Evolutionary conservation across 1,140 invertebrate genomes (phyloP).

Genomic region (Trichonephila clavipes): DNA sequence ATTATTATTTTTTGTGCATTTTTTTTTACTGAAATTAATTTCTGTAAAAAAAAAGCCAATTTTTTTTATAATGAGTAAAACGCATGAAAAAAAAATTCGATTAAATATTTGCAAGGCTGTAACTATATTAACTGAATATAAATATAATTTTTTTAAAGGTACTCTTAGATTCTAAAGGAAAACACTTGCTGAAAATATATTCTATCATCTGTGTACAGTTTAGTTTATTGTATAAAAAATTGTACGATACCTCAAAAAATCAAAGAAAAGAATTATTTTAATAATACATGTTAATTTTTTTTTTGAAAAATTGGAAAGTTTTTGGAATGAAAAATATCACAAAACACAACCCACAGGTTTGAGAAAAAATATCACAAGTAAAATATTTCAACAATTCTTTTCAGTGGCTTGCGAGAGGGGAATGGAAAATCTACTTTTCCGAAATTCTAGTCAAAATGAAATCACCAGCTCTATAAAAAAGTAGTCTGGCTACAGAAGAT

Average conservation of each 20-base stretch:
- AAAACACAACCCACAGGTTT: background rate
- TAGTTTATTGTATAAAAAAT: no score
- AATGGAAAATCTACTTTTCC: background rate
- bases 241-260: background rate
- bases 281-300: background rate
- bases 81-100: no score
- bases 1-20: no score
- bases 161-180: no score
- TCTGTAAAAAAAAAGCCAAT: no score
- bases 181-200: no score
- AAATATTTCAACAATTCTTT: background rate
- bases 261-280: background rate
- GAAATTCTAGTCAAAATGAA: constrained; percentile 5
- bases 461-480: background rate
- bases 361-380: background rate
- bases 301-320: background rate
- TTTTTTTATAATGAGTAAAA: no score
- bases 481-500: background rate
- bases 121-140: no score
- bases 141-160: no score
- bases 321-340: background rate
- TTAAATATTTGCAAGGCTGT: no score
- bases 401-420: background rate
- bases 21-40: no score
- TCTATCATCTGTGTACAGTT: no score